phyloP scores from a whole-genome alignment of 1,140 invertebrate genomes.

The Drosophila nigrodunni region DNA sequence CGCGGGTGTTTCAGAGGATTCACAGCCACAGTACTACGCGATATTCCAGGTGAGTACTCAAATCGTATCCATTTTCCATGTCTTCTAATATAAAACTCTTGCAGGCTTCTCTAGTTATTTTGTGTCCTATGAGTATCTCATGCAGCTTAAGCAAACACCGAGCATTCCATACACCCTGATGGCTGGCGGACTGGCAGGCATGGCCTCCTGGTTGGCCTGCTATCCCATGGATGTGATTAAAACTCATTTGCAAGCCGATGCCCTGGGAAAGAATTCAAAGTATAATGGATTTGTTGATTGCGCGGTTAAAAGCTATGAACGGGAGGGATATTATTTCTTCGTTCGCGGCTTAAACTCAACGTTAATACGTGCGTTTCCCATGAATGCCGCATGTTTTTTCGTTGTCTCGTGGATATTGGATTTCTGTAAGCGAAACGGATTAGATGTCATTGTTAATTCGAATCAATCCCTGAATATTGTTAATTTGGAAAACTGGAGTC shows the following conservation, averaged over 20 bases:
- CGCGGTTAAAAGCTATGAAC: slow-evolving; percentile 87
- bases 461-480: slow-evolving; percentile 51
- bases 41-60: slow-evolving; percentile 88
- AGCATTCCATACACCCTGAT: slow-evolving; percentile 87
- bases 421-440: slow-evolving; percentile 49
- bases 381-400: slow-evolving; percentile 95
- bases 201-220: slow-evolving; percentile 92
- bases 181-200: slow-evolving; percentile 93
- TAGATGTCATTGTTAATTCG: slow-evolving; percentile 49
- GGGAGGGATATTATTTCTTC: slow-evolving; percentile 89
- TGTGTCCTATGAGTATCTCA: slow-evolving; percentile 90
- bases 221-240: slow-evolving; percentile 97
- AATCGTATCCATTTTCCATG: slow-evolving; percentile 2
- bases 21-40: slow-evolving; percentile 90
- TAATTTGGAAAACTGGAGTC: slow-evolving; percentile 53
- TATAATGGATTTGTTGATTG: slow-evolving; percentile 91
- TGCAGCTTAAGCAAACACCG: slow-evolving; percentile 80
- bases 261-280: slow-evolving; percentile 84
- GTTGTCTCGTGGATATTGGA: slow-evolving; percentile 91
- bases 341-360: slow-evolving; percentile 91
- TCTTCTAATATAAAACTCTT: slow-evolving; percentile 11
- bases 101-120: slow-evolving; percentile 86
- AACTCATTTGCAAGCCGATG: slow-evolving; percentile 93
- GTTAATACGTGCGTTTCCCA: slow-evolving; percentile 93
- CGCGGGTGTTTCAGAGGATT: slow-evolving; percentile 91